Conservation (phyloP, 2,888 invertebrate genomes). For the Anaspis maculata region DNA sequence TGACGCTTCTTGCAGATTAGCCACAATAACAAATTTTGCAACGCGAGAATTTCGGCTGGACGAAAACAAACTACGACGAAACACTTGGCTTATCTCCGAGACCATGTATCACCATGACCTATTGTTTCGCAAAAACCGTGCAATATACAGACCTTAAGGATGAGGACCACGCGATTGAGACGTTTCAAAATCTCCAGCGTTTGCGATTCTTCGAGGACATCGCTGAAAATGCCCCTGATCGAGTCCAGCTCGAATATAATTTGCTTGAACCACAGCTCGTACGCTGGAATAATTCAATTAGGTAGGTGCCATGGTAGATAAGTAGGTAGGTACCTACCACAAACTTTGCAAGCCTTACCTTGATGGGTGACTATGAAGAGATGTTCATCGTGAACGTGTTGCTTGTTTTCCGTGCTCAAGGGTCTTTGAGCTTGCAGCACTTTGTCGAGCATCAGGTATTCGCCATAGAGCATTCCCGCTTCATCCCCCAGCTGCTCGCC, state of each 20-base stretch:
- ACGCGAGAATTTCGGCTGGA: too few relatives aligned
- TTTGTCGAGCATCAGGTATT: conserved; percentile 86
- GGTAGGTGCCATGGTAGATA: conserved; percentile 5
- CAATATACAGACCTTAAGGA: conserved; percentile 67
- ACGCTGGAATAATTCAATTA: conserved; percentile 52
- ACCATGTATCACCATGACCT: too few relatives aligned
- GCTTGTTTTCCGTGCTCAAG: conserved; percentile 63
- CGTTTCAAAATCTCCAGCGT: conserved; percentile 89
- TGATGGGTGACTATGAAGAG: conserved; percentile 96
- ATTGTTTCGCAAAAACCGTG: too few relatives aligned
- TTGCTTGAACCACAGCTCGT: conserved; percentile 99
- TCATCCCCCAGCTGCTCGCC: conserved; percentile 57
- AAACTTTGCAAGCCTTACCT: conserved; percentile 50
- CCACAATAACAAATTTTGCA: too few relatives aligned
- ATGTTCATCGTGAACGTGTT: conserved; percentile 91
- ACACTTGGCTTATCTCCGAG: too few relatives aligned
- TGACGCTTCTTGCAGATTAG: too few relatives aligned
- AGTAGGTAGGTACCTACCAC: too few relatives aligned
- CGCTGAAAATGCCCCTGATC: conserved; percentile 69
- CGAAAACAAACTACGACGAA: too few relatives aligned
- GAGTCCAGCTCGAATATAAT: conserved; percentile 96
- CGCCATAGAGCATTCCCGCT: conserved; percentile 79
- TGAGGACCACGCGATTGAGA: conserved; percentile 84
- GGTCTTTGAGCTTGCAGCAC: conserved; percentile 73
- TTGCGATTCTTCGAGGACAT: conserved; percentile 78